Evolutionary conservation across 2,888 invertebrate species (phyloP).

Genomic region (Epirrhoe alternata): DNA sequence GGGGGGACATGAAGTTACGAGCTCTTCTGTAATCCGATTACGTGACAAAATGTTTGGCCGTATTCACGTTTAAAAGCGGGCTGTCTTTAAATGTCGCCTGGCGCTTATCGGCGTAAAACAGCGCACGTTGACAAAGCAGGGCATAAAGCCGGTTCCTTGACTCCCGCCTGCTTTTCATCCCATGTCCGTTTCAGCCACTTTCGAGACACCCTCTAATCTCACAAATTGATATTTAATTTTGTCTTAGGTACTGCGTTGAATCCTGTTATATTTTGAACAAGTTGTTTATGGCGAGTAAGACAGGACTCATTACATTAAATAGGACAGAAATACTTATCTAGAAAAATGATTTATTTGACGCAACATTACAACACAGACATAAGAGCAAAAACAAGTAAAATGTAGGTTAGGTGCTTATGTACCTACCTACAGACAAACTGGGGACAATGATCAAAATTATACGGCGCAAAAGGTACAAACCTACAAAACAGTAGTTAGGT

Average conservation of each 20-base stretch:
- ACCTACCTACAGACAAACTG: too few species aligned
- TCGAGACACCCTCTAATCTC: slow-evolving; percentile 56
- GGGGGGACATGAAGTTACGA: slow-evolving; percentile 52
- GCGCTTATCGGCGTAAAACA: not conserved
- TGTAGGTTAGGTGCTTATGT: too few species aligned
- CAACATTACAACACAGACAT: too few species aligned
- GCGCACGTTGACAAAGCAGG: not conserved
- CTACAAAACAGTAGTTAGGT: too few species aligned
- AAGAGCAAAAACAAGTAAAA: too few species aligned
- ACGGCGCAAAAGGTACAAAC: too few species aligned
- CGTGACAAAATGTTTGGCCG: slow-evolving; percentile 59
- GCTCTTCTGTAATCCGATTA: slow-evolving; percentile 66
- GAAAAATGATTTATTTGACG: too few species aligned
- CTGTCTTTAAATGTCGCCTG: slow-evolving; percentile 1
- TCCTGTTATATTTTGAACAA: slow-evolving; percentile 37
- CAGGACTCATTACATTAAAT: slow-evolving; percentile 16
- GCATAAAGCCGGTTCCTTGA: not conserved
- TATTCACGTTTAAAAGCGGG: slow-evolving; percentile 16
- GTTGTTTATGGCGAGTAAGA: slow-evolving; percentile 28
- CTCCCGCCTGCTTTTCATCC: slow-evolving; percentile 6
- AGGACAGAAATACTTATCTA: slow-evolving; percentile 16
- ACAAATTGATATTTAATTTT: slow-evolving; percentile 62
- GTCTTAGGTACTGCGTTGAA: slow-evolving; percentile 43
- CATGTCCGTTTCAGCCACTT: slow-evolving; percentile 46
- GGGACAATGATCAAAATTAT: too few species aligned